phyloP scores from a whole-genome alignment of 2,888 invertebrate species.

The Nematopogon swammerdamellus region DNA sequence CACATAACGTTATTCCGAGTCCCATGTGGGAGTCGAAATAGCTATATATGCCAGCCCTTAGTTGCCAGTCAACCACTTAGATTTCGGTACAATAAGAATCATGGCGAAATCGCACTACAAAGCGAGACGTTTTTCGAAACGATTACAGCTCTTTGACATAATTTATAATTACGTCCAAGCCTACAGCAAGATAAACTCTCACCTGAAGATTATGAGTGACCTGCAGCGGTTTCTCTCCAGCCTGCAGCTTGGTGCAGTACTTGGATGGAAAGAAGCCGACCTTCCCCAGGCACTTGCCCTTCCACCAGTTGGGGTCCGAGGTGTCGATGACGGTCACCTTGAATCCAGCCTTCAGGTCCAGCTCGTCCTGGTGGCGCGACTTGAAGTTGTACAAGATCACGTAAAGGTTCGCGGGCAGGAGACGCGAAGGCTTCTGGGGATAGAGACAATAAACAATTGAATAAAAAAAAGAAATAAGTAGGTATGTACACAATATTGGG shows the following conservation, averaged over 20 bases:
- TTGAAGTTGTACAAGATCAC: constrained; percentile 95
- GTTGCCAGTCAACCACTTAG: too few relatives aligned
- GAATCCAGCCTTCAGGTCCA: constrained; percentile 91
- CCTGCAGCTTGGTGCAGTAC: constrained; percentile 86
- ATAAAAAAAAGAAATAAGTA: too few relatives aligned
- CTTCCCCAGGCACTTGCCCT: constrained; percentile 88
- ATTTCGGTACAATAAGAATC: too few relatives aligned
- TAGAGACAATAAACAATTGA: constrained; percentile 3
- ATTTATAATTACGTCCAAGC: too few relatives aligned
- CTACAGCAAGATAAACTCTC: constrained; percentile 8
- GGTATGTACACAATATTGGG: too few relatives aligned
- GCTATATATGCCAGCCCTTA: too few relatives aligned
- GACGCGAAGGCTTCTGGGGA: constrained; percentile 75
- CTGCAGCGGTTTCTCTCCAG: constrained; percentile 88
- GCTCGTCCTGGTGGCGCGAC: constrained; percentile 88
- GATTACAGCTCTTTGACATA: too few relatives aligned
- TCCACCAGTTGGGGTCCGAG: constrained; percentile 96
- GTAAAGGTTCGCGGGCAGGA: constrained; percentile 87
- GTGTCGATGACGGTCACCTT: constrained; percentile 91
- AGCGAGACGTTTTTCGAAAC: too few relatives aligned
- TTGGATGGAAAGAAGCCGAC: constrained; percentile 94
- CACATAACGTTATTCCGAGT: too few relatives aligned
- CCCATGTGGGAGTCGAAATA: too few relatives aligned
- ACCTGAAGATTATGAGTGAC: constrained; percentile 61
- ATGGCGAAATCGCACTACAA: too few relatives aligned